A percentile compares a stretch with the other conserved stretches of the same genome.
Evolutionary conservation across 2,797 vertebrate genomes (phyloP).

Genomic region (Enteromius radiatus): DNA sequence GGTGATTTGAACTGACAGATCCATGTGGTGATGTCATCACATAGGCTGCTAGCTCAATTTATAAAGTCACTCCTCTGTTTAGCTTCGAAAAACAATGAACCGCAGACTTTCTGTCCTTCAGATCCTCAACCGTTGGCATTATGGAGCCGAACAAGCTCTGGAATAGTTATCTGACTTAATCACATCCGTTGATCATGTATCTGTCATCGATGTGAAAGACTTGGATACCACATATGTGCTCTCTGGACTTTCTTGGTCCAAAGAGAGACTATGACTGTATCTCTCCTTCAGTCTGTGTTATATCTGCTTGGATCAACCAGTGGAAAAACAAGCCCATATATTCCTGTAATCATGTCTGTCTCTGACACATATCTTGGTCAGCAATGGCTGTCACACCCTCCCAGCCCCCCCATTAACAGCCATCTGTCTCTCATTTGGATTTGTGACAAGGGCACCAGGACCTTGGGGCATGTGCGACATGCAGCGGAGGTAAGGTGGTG

Average conservation of each 20-base stretch:
- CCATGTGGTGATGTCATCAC: slow-evolving; percentile 29
- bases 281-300: slow-evolving; percentile 15
- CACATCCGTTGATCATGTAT: background rate
- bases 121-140: background rate
- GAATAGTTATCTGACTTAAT: slow-evolving; percentile 4
- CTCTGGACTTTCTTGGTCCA: background rate
- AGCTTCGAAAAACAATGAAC: background rate
- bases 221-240: background rate
- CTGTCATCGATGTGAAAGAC: background rate
- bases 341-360: slow-evolving; percentile 23
- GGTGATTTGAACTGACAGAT: slow-evolving; percentile 13
- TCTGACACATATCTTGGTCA: slow-evolving; percentile 45
- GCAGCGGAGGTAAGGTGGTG: slow-evolving; percentile 58
- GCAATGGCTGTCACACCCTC: slow-evolving; percentile 44
- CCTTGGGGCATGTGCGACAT: slow-evolving; percentile 62
- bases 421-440: slow-evolving; percentile 66
- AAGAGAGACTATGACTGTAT: slow-evolving; percentile 12
- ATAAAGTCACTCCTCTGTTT: slow-evolving; percentile 31
- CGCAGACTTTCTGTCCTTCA: background rate
- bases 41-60: slow-evolving; percentile 8
- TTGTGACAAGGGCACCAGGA: slow-evolving; percentile 63
- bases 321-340: slow-evolving; percentile 51
- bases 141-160: background rate
- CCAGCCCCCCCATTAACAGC: slow-evolving; percentile 58
- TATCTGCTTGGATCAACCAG: slow-evolving; percentile 35